These are phyloP conservation scores for Serilophus lunatus DNA, from an alignment of 2,113 vertebrate species.

Conservation along the genomic window DNA sequence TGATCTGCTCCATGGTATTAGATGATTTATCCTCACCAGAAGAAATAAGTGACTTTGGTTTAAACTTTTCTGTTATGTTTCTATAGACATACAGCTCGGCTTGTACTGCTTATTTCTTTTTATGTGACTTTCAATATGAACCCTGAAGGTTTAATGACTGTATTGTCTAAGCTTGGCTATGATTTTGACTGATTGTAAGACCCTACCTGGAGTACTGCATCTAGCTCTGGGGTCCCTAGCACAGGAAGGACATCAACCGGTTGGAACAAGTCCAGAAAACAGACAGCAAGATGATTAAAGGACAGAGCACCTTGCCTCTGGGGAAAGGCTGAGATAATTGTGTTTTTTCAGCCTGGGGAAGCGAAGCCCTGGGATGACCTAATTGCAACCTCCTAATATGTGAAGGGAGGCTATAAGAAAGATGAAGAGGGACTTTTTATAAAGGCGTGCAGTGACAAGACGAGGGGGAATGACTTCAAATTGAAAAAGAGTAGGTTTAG, in stretches of 20 bases:
- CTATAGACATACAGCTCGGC: background rate
- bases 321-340: background rate
- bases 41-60: background rate
- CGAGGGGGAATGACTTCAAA: background rate
- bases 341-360: background rate
- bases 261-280: background rate
- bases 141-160: background rate
- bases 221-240: background rate
- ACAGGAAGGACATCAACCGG: background rate
- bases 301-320: background rate
- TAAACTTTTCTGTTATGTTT: background rate
- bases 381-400: background rate
- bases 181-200: background rate
- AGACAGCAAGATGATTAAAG: background rate
- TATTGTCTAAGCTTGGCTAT: background rate
- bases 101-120: background rate
- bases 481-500: background rate
- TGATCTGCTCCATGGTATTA: background rate
- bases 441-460: background rate
- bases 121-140: background rate
- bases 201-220: rapidly evolving
- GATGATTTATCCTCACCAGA: background rate
- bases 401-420: background rate
- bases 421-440: background rate
- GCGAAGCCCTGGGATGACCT: background rate